Evolutionary conservation across 1,140 invertebrate species (phyloP).

Genomic region (Hycleus phaleratus): DNA sequence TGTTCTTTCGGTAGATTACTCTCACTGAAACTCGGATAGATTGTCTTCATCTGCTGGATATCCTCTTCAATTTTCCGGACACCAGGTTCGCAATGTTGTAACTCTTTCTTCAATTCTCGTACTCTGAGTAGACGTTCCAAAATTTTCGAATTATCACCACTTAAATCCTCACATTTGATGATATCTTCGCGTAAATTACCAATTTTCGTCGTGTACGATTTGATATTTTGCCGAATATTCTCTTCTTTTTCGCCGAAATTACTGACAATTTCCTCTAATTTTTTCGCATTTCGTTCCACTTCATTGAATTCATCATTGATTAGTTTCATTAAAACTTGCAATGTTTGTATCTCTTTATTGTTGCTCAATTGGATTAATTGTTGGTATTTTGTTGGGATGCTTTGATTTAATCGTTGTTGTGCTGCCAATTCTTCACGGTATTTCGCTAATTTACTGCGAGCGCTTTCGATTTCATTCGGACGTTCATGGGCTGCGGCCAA

Average conservation of each 20-base stretch:
- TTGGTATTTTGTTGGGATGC: slow-evolving; percentile 68
- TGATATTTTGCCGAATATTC: slow-evolving; percentile 61
- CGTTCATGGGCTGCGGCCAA: slow-evolving; percentile 66
- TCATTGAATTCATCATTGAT: slow-evolving; percentile 72
- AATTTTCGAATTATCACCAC: slow-evolving; percentile 77
- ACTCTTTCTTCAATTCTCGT: slow-evolving; percentile 59
- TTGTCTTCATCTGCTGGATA: slow-evolving; percentile 62
- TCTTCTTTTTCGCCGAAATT: slow-evolving; percentile 67
- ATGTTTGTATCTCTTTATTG: slow-evolving; percentile 57
- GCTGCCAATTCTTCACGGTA: slow-evolving; percentile 80
- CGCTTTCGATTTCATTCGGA: slow-evolving; percentile 70
- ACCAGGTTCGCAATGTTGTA: slow-evolving; percentile 55
- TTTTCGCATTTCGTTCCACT: slow-evolving; percentile 62
- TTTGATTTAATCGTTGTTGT: slow-evolving; percentile 65
- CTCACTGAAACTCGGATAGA: slow-evolving; percentile 73
- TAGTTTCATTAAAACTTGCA: slow-evolving; percentile 60
- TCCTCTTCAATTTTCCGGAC: slow-evolving; percentile 60
- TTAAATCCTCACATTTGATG: slow-evolving; percentile 85
- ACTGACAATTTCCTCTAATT: slow-evolving; percentile 63
- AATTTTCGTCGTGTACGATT: slow-evolving; percentile 58
- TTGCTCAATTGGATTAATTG: slow-evolving; percentile 75
- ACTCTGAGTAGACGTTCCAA: slow-evolving; percentile 68
- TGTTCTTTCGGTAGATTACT: slow-evolving; percentile 72
- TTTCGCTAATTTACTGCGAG: slow-evolving; percentile 66
- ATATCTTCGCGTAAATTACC: slow-evolving; percentile 75